phyloP scores from a whole-genome alignment of 2,888 invertebrate genomes.

The Pseudococcus jackbeardsleyi region DNA sequence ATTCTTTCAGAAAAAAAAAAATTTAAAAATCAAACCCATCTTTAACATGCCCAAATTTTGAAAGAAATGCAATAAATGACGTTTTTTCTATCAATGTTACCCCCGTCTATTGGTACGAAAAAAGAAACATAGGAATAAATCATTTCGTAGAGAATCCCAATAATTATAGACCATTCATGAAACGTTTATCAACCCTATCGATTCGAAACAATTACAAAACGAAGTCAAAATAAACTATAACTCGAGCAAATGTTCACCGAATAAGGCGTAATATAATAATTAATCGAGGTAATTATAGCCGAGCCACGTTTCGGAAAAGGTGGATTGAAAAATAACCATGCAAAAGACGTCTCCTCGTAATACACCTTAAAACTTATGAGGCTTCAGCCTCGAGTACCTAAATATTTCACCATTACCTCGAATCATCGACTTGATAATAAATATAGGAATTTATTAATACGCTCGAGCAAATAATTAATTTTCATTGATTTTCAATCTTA shows the following conservation, averaged over 20 bases:
- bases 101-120: too few species aligned
- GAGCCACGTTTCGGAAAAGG: not conserved
- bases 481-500: conserved; percentile 16
- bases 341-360: not conserved
- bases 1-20: too few species aligned
- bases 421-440: not conserved
- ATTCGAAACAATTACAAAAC: conserved; percentile 3
- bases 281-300: not conserved
- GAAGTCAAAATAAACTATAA: conserved; percentile 17
- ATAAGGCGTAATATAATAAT: conserved; percentile 7
- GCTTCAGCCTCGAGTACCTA: not conserved
- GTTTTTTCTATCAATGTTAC: too few species aligned
- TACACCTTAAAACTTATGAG: not conserved
- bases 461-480: not conserved
- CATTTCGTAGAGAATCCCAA: not conserved
- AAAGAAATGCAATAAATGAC: too few species aligned
- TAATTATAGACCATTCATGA: not conserved
- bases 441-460: conserved; percentile 15
- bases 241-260: not conserved
- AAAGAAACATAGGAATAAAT: too few species aligned
- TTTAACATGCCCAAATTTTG: too few species aligned
- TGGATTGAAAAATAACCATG: not conserved
- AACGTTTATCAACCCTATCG: not conserved
- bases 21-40: too few species aligned
- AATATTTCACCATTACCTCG: not conserved